Percentiles rank a stretch among this genome's conserved stretches.
phyloP scores from a whole-genome alignment of 2,888 invertebrate genomes.

The Lasioglossum oenotherae region DNA sequence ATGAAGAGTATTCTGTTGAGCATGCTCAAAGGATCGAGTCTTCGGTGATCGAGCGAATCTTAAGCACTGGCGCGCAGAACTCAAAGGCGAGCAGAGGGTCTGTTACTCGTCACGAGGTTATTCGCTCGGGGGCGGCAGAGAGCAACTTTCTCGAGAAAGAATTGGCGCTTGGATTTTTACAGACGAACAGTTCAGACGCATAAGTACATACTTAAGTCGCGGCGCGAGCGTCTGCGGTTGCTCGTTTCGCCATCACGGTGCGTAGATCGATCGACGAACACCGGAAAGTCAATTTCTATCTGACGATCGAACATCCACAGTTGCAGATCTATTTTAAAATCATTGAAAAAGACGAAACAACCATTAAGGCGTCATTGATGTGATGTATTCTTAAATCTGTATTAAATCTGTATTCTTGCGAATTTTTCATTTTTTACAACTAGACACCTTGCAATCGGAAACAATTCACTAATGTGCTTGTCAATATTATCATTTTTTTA shows the following conservation, averaged over 20 bases:
- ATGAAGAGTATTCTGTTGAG: neutral
- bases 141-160: conserved; percentile 30
- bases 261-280: neutral
- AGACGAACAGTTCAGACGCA: conserved; percentile 48
- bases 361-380: neutral
- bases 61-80: neutral
- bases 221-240: conserved; percentile 41
- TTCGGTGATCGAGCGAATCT: neutral
- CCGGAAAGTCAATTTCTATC: neutral
- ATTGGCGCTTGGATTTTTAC: conserved; percentile 48
- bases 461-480: neutral
- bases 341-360: neutral
- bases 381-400: too few relatives aligned
- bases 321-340: neutral
- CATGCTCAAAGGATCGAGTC: neutral
- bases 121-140: neutral
- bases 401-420: neutral
- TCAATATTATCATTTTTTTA: too few relatives aligned
- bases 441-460: neutral
- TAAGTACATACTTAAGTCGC: conserved; percentile 45
- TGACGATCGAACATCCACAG: neutral
- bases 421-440: neutral
- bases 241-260: conserved; percentile 17
- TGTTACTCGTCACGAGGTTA: conserved; percentile 9
- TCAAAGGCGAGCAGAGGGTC: conserved; percentile 13